Conservation (phyloP, 2,888 invertebrate species). For the Amphipyra berbera region DNA sequence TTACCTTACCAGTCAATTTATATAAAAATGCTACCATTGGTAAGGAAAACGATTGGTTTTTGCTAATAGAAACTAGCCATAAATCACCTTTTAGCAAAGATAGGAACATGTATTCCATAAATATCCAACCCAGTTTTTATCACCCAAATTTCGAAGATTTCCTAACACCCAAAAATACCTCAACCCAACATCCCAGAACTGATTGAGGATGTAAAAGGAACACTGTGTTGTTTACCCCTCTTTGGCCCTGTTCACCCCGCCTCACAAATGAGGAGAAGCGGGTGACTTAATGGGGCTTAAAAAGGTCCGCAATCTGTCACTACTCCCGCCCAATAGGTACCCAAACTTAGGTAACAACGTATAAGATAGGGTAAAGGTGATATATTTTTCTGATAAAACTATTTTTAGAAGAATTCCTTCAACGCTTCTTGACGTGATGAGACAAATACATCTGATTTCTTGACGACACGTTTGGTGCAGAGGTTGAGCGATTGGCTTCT, state of each 20-base stretch:
- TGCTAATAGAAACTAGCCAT: no score
- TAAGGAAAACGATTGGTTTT: no score
- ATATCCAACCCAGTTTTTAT: neutral
- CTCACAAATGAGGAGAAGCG: conserved; percentile 45
- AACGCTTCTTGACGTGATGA: no score
- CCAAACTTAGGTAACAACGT: conserved; percentile 13
- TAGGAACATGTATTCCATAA: no score
- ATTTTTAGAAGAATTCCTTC: neutral
- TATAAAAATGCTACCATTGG: no score
- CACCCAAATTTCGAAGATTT: neutral
- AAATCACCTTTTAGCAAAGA: no score
- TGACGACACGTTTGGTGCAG: no score
- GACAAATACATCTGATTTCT: no score
- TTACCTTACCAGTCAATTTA: no score
- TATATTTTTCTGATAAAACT: conserved; percentile 8
- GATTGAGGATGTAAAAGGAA: conserved; percentile 46
- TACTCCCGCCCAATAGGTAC: conserved; percentile 6
- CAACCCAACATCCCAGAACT: conserved; percentile 37
- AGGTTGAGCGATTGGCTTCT: no score
- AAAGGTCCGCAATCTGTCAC: conserved; percentile 47
- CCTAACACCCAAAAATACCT: conserved; percentile 1
- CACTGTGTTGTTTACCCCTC: conserved; percentile 21
- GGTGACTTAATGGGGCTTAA: conserved; percentile 50
- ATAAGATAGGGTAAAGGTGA: conserved; percentile 1
- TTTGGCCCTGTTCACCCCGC: conserved; percentile 39